Evolutionary conservation across 2,797 vertebrate species (phyloP).

Genomic region (Megaceryle alcyon): DNA sequence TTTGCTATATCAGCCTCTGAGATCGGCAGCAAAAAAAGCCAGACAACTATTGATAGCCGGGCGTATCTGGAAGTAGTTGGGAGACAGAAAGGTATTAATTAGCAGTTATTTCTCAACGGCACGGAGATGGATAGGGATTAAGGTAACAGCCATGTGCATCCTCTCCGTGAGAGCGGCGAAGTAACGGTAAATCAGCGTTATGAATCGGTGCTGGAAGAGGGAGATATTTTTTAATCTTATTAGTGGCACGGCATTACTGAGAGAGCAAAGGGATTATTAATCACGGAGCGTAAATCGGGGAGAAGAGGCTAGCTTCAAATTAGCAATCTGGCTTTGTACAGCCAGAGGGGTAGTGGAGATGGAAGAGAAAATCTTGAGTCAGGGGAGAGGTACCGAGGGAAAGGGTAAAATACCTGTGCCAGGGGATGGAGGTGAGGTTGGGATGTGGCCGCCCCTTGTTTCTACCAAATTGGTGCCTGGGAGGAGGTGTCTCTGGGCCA

Average conservation of each 20-base stretch:
- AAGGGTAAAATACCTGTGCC: accelerated
- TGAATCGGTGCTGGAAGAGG: conserved; percentile 65
- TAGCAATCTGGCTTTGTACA: not conserved
- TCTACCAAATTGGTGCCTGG: accelerated
- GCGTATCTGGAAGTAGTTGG: not conserved
- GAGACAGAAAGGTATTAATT: conserved; percentile 71
- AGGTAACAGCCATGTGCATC: conserved; percentile 46
- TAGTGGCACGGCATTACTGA: conserved; percentile 1
- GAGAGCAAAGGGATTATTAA: conserved; percentile 45
- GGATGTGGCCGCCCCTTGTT: accelerated
- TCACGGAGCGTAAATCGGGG: not conserved
- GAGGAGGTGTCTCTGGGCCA: accelerated
- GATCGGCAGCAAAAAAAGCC: not conserved
- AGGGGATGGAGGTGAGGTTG: too few relatives aligned
- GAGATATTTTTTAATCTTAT: conserved; percentile 78
- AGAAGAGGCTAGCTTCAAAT: not conserved
- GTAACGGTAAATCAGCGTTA: conserved; percentile 66
- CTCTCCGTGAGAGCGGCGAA: not conserved
- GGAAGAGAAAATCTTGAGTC: not conserved
- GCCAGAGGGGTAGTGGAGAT: not conserved
- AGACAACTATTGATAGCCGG: not conserved
- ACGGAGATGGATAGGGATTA: conserved; percentile 67
- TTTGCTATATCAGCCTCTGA: accelerated
- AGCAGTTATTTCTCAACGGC: conserved; percentile 42
- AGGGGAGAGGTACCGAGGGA: not conserved